These are phyloP conservation scores for Stigmatopora nigra DNA, from an alignment of 2,113 vertebrate genomes.

Conservation along the genomic window DNA sequence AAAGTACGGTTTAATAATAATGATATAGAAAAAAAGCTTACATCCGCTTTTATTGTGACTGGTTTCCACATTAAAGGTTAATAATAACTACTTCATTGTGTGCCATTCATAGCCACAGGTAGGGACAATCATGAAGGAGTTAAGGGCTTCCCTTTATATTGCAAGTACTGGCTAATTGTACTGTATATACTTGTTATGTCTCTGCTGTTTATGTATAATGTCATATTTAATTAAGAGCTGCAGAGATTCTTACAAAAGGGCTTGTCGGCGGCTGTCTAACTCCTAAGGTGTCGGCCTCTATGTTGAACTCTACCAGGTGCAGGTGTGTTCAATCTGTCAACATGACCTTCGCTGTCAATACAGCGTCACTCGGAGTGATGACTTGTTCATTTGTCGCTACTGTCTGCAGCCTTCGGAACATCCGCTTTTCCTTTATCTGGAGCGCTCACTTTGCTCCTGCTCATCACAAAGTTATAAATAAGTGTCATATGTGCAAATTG, in stretches of 20 bases:
- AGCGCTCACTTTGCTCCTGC: slow-evolving; percentile 46
- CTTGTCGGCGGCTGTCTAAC: slow-evolving; percentile 16
- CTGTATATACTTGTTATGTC: background rate
- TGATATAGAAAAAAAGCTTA: background rate
- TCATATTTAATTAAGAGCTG: slow-evolving; percentile 41
- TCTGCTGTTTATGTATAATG: slow-evolving; percentile 5
- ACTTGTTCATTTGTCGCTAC: slow-evolving; percentile 26
- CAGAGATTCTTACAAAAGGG: slow-evolving; percentile 19
- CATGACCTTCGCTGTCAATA: slow-evolving; percentile 49
- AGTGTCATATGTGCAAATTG: slow-evolving; percentile 13
- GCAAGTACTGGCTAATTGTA: background rate
- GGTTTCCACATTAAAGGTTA: background rate
- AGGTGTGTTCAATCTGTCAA: slow-evolving; percentile 36
- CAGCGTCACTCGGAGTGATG: slow-evolving; percentile 27
- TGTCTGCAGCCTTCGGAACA: slow-evolving; percentile 17
- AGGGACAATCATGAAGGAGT: background rate
- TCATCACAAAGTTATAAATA: slow-evolving; percentile 46
- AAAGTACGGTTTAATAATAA: background rate
- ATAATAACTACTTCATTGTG: background rate
- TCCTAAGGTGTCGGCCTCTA: background rate
- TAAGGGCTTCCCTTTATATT: background rate
- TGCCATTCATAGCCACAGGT: background rate
- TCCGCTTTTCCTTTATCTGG: slow-evolving; percentile 32
- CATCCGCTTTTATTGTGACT: background rate
- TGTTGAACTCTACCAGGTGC: slow-evolving; percentile 8